Percentiles rank a stretch among this genome's conserved stretches.
phyloP scores from a whole-genome alignment of 2,113 vertebrate genomes.

The Cyphomyrus plagiostoma region DNA sequence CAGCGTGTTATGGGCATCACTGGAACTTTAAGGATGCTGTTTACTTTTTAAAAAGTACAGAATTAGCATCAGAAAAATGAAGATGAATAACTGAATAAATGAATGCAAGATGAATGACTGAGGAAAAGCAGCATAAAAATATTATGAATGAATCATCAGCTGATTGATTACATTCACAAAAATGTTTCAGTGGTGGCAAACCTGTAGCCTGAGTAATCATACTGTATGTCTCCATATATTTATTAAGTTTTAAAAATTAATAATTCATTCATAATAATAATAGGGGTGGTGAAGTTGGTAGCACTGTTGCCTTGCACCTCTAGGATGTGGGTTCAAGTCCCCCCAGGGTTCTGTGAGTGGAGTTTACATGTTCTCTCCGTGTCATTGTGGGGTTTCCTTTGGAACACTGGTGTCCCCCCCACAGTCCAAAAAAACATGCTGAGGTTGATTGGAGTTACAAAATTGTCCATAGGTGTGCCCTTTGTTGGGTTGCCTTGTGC shows the following conservation, averaged over 20 bases:
- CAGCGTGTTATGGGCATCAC: neutral
- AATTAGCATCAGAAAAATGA: neutral
- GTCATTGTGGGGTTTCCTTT: too few species aligned
- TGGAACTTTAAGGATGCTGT: neutral
- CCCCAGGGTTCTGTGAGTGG: too few species aligned
- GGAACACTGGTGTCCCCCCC: too few species aligned
- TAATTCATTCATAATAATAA: too few species aligned
- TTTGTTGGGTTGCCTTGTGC: too few species aligned
- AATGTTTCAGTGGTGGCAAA: neutral
- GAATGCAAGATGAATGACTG: neutral
- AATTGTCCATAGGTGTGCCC: too few species aligned
- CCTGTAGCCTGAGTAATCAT: neutral
- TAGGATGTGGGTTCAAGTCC: too few species aligned
- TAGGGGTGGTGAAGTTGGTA: too few species aligned
- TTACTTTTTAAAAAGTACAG: neutral
- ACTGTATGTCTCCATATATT: neutral
- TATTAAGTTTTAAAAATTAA: neutral
- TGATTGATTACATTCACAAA: neutral
- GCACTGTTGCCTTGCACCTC: too few species aligned
- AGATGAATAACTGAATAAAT: neutral
- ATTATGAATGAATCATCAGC: neutral
- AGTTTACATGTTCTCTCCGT: too few species aligned
- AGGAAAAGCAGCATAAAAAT: neutral
- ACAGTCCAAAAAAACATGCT: too few species aligned
- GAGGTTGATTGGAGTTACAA: too few species aligned